Percentiles rank a stretch among this genome's conserved stretches.
These are phyloP conservation scores for Babylonia areolata DNA, from an alignment of 1,140 invertebrate genomes.

Conservation along the genomic window DNA sequence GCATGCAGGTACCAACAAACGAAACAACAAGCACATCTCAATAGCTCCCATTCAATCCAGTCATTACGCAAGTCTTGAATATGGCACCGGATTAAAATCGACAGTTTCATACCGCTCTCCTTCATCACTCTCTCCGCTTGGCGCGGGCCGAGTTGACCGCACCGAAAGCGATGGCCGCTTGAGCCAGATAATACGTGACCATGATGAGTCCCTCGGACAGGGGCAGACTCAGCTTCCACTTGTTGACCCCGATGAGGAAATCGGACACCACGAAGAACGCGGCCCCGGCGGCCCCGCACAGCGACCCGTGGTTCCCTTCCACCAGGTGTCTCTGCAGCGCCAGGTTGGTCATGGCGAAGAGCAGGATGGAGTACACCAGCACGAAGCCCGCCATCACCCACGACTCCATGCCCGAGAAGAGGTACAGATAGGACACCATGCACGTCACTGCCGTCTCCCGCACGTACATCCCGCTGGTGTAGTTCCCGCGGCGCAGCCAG, in stretches of 20 bases:
- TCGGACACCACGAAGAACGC: slow-evolving; percentile 49
- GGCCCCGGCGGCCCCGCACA: slow-evolving; percentile 42
- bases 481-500: slow-evolving; percentile 24
- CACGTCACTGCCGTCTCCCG: not conserved
- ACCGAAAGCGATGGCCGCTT: slow-evolving; percentile 43
- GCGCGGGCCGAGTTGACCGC: slow-evolving; percentile 18
- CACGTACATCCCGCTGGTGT: not conserved
- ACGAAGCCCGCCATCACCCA: slow-evolving; percentile 42
- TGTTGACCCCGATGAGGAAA: slow-evolving; percentile 49
- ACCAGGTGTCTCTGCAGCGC: slow-evolving; percentile 41
- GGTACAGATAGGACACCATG: slow-evolving; percentile 41
- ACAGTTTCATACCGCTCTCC: too few species aligned
- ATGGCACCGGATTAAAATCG: too few species aligned
- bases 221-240: slow-evolving; percentile 45
- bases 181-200: slow-evolving; percentile 50
- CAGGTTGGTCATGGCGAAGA: slow-evolving; percentile 44
- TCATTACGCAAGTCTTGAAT: too few species aligned
- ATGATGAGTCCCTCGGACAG: slow-evolving; percentile 42
- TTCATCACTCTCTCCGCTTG: not conserved
- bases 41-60: too few species aligned
- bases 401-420: slow-evolving; percentile 42
- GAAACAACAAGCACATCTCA: too few species aligned
- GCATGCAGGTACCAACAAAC: too few species aligned
- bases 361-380: slow-evolving; percentile 42
- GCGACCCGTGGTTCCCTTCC: slow-evolving; percentile 37